These are phyloP conservation scores for Papilio polytes DNA, from an alignment of 1,140 invertebrate species.

Conservation along the genomic window DNA sequence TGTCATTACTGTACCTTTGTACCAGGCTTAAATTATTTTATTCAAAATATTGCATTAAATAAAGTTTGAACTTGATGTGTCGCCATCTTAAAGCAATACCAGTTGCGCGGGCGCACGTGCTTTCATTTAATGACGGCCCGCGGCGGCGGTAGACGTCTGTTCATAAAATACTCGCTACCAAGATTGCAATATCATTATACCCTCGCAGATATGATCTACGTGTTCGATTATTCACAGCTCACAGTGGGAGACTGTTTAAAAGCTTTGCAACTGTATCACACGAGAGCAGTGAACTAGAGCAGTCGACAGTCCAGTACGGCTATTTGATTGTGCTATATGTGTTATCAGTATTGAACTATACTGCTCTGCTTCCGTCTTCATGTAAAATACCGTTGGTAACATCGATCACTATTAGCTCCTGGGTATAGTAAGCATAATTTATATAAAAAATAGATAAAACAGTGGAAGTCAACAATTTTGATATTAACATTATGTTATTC, in stretches of 20 bases:
- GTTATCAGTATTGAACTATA: too few species aligned
- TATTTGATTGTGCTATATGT: too few species aligned
- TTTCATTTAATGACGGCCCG: slow-evolving; percentile 33
- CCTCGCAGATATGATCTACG: slow-evolving; percentile 37
- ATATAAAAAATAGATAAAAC: background rate
- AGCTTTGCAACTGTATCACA: too few species aligned
- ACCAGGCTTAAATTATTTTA: background rate
- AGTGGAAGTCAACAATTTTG: too few species aligned
- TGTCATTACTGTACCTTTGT: too few species aligned
- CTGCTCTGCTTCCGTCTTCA: too few species aligned
- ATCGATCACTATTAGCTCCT: background rate
- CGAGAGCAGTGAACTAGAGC: too few species aligned
- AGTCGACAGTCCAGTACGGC: too few species aligned
- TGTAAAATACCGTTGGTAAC: background rate
- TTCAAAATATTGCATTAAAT: background rate
- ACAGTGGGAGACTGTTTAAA: slow-evolving; percentile 5
- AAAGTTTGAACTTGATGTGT: background rate
- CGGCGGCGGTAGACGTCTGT: slow-evolving; percentile 29
- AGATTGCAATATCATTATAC: slow-evolving; percentile 41
- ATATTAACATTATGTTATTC: background rate
- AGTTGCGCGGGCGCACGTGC: slow-evolving; percentile 39
- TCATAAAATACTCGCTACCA: slow-evolving; percentile 38
- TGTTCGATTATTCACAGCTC: slow-evolving; percentile 35
- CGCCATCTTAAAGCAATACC: slow-evolving; percentile 19
- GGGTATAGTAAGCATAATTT: background rate